These are phyloP conservation scores for Julus scanicus DNA, from an alignment of 2,888 invertebrate species.

Conservation along the genomic window DNA sequence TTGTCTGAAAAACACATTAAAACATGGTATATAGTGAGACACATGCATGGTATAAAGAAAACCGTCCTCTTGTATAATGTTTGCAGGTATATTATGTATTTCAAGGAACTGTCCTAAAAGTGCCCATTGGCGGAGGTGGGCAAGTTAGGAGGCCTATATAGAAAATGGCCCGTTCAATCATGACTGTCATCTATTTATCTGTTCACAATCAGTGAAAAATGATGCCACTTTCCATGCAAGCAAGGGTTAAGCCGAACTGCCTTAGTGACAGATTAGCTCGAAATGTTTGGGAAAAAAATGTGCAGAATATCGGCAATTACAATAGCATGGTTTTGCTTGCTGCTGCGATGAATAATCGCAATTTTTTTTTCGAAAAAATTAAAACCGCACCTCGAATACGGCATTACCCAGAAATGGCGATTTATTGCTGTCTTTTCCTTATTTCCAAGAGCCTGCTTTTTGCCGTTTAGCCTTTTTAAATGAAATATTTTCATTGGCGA, in stretches of 20 bases:
- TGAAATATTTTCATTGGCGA: neutral
- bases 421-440: conserved; percentile 42
- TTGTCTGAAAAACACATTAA: too few species aligned
- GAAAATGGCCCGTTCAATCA: neutral
- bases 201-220: conserved; percentile 20
- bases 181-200: neutral
- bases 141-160: neutral
- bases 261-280: conserved; percentile 30
- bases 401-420: conserved; percentile 28
- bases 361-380: conserved; percentile 10
- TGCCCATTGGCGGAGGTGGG: neutral
- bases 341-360: conserved; percentile 29
- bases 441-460: conserved; percentile 35
- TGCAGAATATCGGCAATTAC: neutral
- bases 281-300: neutral
- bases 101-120: neutral
- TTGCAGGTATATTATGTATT: too few species aligned
- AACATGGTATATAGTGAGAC: too few species aligned
- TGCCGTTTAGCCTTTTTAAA: conserved; percentile 21
- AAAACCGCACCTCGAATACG: conserved; percentile 30
- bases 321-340: neutral
- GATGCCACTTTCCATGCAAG: neutral
- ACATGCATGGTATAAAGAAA: too few species aligned
- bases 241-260: neutral
- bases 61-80: too few species aligned